Conservation (phyloP, 2,113 vertebrate species). For the Corvus moneduloides region DNA sequence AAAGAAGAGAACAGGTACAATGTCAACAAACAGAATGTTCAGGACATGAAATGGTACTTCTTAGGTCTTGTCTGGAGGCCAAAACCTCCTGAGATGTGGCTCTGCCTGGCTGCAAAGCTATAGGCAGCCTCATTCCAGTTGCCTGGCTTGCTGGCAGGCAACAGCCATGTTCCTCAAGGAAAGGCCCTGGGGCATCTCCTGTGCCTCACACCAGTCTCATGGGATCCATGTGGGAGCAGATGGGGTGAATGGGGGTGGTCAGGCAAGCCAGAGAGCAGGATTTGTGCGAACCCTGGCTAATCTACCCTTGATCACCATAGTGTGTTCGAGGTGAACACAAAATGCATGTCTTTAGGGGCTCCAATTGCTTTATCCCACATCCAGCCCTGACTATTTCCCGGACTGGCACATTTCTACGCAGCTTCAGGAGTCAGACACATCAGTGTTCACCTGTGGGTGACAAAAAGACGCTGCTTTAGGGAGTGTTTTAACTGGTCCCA, state of each 20-base stretch:
- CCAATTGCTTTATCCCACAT: neutral
- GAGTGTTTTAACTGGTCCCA: rapidly evolving
- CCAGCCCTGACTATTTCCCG: neutral
- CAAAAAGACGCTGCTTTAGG: neutral
- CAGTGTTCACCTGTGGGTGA: neutral
- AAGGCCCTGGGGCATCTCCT: neutral
- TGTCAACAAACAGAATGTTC: neutral
- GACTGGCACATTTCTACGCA: neutral
- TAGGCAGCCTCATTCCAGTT: neutral
- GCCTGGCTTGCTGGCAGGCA: neutral
- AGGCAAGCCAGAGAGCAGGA: neutral
- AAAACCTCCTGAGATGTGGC: neutral
- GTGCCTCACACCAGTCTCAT: neutral
- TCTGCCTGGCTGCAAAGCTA: neutral
- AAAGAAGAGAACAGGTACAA: neutral
- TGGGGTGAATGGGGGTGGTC: neutral
- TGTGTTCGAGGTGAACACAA: rapidly evolving
- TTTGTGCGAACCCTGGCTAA: neutral
- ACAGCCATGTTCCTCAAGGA: neutral
- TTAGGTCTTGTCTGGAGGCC: neutral
- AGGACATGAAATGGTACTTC: neutral
- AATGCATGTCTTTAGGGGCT: neutral
- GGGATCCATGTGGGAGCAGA: neutral
- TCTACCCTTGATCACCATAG: neutral
- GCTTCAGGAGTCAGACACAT: neutral